These are phyloP conservation scores for Pseudomyrmex flavicornis DNA, from an alignment of 1,140 invertebrate genomes.

Conservation along the genomic window DNA sequence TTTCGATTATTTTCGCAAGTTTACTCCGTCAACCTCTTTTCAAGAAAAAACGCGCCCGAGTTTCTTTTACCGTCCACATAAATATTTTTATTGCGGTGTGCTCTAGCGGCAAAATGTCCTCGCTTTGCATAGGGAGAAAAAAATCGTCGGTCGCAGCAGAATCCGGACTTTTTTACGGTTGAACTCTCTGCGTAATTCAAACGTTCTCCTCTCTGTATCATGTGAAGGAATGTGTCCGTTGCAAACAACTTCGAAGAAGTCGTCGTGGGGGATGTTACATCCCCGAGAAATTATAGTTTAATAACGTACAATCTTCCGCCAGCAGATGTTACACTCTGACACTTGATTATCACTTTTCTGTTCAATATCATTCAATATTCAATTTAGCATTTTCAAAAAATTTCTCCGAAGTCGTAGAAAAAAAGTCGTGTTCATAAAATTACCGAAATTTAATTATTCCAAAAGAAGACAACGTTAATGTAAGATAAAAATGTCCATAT, in stretches of 20 bases:
- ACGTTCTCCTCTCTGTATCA: constrained; percentile 39
- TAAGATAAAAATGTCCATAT: neutral
- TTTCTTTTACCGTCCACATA: constrained; percentile 74
- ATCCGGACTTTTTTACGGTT: constrained; percentile 66
- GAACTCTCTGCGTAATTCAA: constrained; percentile 72
- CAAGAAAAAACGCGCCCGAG: constrained; percentile 18
- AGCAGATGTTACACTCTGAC: neutral
- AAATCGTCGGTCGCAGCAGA: constrained; percentile 58
- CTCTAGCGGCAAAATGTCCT: constrained; percentile 71
- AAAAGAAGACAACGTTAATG: neutral
- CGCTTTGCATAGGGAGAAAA: constrained; percentile 63
- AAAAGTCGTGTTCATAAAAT: neutral
- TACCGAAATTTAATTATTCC: neutral
- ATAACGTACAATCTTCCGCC: neutral
- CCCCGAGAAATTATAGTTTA: constrained; percentile 20
- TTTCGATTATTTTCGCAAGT: constrained; percentile 7
- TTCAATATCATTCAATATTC: neutral
- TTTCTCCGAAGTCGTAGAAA: neutral
- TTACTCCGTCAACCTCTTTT: constrained; percentile 31
- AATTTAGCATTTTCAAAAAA: neutral
- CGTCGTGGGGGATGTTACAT: neutral
- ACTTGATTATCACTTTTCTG: constrained; percentile 2
- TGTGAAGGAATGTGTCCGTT: constrained; percentile 27
- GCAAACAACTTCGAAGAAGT: constrained; percentile 11
- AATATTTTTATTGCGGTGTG: constrained; percentile 78